Base-by-base conservation (phyloP, 2,113 vertebrate genomes). In the Lepus timidus region DNA sequence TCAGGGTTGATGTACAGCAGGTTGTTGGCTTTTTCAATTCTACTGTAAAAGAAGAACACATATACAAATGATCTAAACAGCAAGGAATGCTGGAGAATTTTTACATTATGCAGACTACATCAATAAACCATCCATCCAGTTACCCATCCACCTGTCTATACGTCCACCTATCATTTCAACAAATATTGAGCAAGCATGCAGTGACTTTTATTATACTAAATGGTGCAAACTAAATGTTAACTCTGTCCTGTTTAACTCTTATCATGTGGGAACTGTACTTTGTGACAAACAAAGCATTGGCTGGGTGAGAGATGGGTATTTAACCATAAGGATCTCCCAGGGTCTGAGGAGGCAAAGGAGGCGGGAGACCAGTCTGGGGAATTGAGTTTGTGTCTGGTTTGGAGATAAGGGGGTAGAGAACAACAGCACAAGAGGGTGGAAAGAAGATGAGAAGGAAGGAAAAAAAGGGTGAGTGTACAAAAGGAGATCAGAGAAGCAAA, bases 1-100 rank as follows among this genome's bases (percentile, higher is more conserved):
- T 98, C 97, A 71, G 96, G 90, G 58, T 99, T 96, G 33, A 99
- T 98, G 96, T 98, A 96, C 52, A 98, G 95, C 0, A 99, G 98
- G 36, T 98, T 98, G 96, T 98, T 98, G 87, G 98, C 98, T 91
- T 99, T 99, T 97, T 99, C 98, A 96, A 99, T 99, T 98, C 98
- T 98, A 98, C 99, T 99, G 96, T 87, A 98, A 98, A 98, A 85
- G 80, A 95, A 84, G 86, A 92, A 96, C 97, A 93, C 85, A 88
- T 20, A 16, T 29, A 19, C 6, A 58, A 36, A 55, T 83, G 65
- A 93, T 29, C 4, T 78, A 5, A 87, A 83, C 29, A 67, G n/a
- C 75, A 86, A 91, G 65, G 52, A 86, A 8, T 55, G 27, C 39
- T 58, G 0, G 68, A 19, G 10, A 65, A 65, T 39, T 90, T 94